phyloP scores from a whole-genome alignment of 2,113 vertebrate genomes.

The Alligator sinensis region DNA sequence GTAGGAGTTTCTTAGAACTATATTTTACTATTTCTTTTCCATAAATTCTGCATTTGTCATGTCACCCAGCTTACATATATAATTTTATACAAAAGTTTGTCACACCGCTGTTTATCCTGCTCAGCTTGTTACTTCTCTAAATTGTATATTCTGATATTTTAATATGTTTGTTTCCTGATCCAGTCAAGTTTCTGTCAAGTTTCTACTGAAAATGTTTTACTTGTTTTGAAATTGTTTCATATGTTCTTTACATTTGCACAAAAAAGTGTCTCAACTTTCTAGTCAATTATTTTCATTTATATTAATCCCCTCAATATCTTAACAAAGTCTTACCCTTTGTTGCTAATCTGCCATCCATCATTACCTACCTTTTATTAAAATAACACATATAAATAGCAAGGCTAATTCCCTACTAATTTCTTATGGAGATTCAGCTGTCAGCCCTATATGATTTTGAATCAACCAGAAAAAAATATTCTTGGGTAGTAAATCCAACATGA shows the following conservation, averaged over 20 bases:
- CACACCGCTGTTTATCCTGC: not conserved
- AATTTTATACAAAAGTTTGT: slow-evolving; percentile 42
- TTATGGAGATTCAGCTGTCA: slow-evolving; percentile 49
- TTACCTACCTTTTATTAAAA: slow-evolving; percentile 63
- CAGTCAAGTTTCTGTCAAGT: not conserved
- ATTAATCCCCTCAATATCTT: slow-evolving; percentile 4
- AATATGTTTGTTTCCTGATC: not conserved
- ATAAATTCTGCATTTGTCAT: slow-evolving; percentile 11
- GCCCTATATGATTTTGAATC: slow-evolving; percentile 60
- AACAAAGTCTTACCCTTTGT: slow-evolving; percentile 39
- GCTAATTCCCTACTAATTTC: slow-evolving; percentile 60
- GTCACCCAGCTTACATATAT: slow-evolving; percentile 19
- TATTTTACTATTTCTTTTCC: slow-evolving; percentile 40
- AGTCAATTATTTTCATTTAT: not conserved
- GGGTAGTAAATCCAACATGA: slow-evolving; percentile 32
- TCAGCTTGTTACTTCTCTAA: slow-evolving; percentile 29
- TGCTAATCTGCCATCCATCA: slow-evolving; percentile 56
- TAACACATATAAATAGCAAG: slow-evolving; percentile 58
- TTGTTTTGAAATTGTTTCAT: slow-evolving; percentile 15
- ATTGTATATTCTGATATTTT: slow-evolving; percentile 11
- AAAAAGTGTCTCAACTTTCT: not conserved
- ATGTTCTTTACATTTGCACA: slow-evolving; percentile 3
- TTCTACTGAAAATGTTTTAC: slow-evolving; percentile 29
- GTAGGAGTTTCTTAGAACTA: slow-evolving; percentile 29
- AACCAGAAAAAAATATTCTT: slow-evolving; percentile 50